phyloP scores from a whole-genome alignment of 1,140 invertebrate genomes.

The Matsumurasca onukii region DNA sequence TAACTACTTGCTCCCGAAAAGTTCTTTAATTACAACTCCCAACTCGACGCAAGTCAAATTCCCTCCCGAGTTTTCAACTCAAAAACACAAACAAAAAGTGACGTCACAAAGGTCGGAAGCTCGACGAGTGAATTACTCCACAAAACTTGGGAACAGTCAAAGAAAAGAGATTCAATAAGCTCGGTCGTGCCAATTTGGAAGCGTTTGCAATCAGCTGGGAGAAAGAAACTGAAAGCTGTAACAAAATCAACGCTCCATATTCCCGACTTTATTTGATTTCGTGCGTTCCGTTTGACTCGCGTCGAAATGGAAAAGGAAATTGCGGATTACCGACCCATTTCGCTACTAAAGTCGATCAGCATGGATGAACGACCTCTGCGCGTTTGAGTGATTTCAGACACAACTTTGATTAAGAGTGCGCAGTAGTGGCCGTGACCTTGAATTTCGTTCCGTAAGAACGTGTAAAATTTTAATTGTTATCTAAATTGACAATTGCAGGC shows the following conservation, averaged over 20 bases:
- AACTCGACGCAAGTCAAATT: slow-evolving; percentile 7
- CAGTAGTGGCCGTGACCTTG: too few relatives aligned
- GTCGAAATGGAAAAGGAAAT: not conserved
- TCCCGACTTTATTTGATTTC: slow-evolving; percentile 18
- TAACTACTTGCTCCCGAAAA: too few relatives aligned
- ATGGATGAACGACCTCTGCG: too few relatives aligned
- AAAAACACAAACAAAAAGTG: not conserved
- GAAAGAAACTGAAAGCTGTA: not conserved
- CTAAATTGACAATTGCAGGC: too few relatives aligned
- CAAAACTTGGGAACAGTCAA: slow-evolving; percentile 21
- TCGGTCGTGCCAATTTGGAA: not conserved
- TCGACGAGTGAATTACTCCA: slow-evolving; percentile 18
- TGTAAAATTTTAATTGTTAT: too few relatives aligned
- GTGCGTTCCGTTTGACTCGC: not conserved
- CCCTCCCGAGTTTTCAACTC: not conserved
- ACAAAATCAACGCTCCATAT: slow-evolving; percentile 14
- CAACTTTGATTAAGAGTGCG: too few relatives aligned
- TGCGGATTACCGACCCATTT: slow-evolving; percentile 19
- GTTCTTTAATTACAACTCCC: too few relatives aligned
- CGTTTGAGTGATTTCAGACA: too few relatives aligned
- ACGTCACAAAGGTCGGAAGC: slow-evolving; percentile 15
- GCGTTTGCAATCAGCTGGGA: slow-evolving; percentile 7
- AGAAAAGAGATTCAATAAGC: slow-evolving; percentile 21
- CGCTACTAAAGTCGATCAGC: not conserved
- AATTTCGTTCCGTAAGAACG: too few relatives aligned